Percentiles rank a stretch among this genome's conserved stretches.
Conservation (phyloP, 2,797 vertebrate genomes). For the Acanthis flammea region DNA sequence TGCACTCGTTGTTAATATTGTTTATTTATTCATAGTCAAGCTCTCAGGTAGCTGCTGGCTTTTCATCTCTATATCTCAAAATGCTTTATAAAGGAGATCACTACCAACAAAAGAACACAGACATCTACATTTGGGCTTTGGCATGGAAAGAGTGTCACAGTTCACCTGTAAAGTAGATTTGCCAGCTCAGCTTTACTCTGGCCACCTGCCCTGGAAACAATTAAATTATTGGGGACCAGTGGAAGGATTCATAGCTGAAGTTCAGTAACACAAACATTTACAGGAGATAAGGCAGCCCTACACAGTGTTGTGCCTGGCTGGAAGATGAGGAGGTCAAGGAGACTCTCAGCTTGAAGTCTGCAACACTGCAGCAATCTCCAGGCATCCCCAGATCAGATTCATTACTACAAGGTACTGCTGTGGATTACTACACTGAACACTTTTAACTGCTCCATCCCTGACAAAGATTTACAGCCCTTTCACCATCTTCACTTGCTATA, state of each 20-base stretch:
- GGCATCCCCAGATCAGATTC: neutral
- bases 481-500: neutral
- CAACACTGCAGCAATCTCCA: neutral
- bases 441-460: neutral
- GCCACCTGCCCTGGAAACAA: neutral
- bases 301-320: neutral
- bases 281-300: neutral
- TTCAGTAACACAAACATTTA: neutral
- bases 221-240: neutral
- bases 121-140: neutral
- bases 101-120: neutral
- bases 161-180: neutral
- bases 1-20: neutral
- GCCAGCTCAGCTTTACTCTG: neutral
- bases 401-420: neutral
- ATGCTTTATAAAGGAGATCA: neutral
- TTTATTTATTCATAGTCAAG: conserved; percentile 8
- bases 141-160: neutral
- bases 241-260: neutral
- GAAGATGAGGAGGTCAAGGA: neutral
- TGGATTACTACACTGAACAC: neutral
- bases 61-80: conserved; percentile 2
- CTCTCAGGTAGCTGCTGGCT: neutral
- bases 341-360: neutral
- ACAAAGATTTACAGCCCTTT: neutral